Conservation (phyloP, 2,797 vertebrate genomes). For the Spea hammondii region DNA sequence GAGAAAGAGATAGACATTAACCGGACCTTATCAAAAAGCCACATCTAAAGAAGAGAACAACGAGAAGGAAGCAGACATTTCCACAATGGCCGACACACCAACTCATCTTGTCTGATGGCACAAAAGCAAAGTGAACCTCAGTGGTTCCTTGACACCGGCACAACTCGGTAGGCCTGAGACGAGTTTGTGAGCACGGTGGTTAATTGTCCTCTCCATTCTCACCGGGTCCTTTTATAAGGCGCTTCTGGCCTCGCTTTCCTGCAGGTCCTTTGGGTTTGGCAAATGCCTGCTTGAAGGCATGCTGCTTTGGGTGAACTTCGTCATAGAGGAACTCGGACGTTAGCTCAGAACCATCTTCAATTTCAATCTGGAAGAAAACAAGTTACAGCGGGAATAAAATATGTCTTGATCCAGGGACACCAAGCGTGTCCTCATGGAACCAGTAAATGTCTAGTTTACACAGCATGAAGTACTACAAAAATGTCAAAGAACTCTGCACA, state of each 20-base stretch:
- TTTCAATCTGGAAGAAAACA: conserved; percentile 80
- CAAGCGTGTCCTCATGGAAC: too few relatives aligned
- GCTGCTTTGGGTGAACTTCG: conserved; percentile 95
- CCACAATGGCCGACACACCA: conserved; percentile 7
- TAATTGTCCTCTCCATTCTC: conserved; percentile 93
- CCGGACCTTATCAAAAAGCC: conserved; percentile 12
- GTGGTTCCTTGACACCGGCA: conserved; percentile 30
- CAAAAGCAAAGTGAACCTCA: conserved; percentile 13
- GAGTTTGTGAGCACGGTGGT: conserved; percentile 32
- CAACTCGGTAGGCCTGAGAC: conserved; percentile 5
- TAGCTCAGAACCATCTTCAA: conserved; percentile 87
- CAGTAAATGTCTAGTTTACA: too few relatives aligned
- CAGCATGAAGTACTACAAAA: background rate
- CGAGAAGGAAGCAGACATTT: background rate
- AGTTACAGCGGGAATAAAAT: background rate
- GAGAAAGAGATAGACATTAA: background rate
- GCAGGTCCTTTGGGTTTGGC: conserved; percentile 92
- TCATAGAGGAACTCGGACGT: conserved; percentile 94
- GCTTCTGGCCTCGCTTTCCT: conserved; percentile 93
- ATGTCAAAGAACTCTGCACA: background rate
- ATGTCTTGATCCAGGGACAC: too few relatives aligned
- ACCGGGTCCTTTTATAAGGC: conserved; percentile 86
- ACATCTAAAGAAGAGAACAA: background rate
- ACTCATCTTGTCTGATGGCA: background rate
- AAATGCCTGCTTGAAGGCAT: conserved; percentile 92